Evolutionary conservation across 2,888 invertebrate genomes (phyloP).

Genomic region (Zaprionus lineosus): DNA sequence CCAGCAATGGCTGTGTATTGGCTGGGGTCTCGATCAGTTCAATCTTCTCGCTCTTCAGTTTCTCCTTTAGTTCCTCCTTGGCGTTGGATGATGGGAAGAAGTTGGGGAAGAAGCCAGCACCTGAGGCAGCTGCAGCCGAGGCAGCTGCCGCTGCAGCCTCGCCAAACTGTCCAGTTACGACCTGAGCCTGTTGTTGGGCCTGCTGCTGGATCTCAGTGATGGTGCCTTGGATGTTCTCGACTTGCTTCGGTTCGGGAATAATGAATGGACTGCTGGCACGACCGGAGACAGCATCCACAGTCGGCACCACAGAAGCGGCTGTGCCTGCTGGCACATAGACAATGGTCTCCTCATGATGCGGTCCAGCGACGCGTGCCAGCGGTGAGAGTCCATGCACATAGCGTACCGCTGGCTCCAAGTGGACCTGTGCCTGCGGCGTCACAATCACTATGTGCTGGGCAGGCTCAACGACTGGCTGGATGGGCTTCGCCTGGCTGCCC

Average conservation of each 20-base stretch:
- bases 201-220: constrained; percentile 62
- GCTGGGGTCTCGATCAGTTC: constrained; percentile 71
- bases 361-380: constrained; percentile 77
- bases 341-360: constrained; percentile 79
- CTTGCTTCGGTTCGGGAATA: constrained; percentile 56
- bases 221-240: constrained; percentile 45
- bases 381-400: constrained; percentile 80
- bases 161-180: constrained; percentile 59
- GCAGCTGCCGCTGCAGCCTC: constrained; percentile 64
- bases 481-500: constrained; percentile 66
- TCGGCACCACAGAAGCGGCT: constrained; percentile 63
- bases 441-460: constrained; percentile 81
- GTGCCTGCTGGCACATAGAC: constrained; percentile 79
- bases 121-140: constrained; percentile 58
- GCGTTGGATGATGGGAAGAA: constrained; percentile 51
- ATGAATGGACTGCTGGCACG: constrained; percentile 42
- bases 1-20: constrained; percentile 63
- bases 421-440: constrained; percentile 82
- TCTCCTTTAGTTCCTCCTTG: constrained; percentile 44
- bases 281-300: constrained; percentile 51
- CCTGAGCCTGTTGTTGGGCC: constrained; percentile 55
- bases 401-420: constrained; percentile 78
- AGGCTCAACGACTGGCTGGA: constrained; percentile 58
- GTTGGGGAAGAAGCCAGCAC: constrained; percentile 65
- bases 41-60: constrained; percentile 59